These are phyloP conservation scores for Magallana nippona DNA, from an alignment of 2,888 invertebrate genomes.

Conservation along the genomic window DNA sequence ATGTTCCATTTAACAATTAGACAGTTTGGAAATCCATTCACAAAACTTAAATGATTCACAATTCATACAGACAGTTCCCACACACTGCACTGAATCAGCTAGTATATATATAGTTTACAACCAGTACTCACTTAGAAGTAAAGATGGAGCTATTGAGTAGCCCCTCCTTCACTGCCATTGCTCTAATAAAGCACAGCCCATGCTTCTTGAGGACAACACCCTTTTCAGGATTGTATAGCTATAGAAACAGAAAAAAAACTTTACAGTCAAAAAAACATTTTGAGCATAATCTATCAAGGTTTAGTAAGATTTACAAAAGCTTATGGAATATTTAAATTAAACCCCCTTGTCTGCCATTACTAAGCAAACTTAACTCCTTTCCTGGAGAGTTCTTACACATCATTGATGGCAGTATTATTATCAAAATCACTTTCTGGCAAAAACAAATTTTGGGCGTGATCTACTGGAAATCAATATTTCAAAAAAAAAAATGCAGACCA, in stretches of 20 bases:
- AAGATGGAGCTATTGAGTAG: constrained; percentile 75
- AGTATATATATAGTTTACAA: background rate
- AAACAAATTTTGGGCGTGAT: background rate
- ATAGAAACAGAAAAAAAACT: constrained; percentile 48
- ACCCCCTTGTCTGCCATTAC: constrained; percentile 8
- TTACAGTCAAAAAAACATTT: background rate
- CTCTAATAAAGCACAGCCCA: constrained; percentile 78
- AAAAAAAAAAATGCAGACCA: background rate
- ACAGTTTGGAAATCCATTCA: too few relatives aligned
- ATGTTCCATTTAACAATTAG: too few relatives aligned
- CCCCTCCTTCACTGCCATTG: constrained; percentile 75
- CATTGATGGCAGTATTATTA: background rate
- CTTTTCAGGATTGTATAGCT: constrained; percentile 76
- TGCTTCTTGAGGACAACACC: constrained; percentile 73
- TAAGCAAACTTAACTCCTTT: background rate
- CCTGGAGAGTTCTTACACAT: constrained; percentile 10
- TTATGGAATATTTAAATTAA: background rate
- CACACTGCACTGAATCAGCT: too few relatives aligned
- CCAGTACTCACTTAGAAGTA: constrained; percentile 76
- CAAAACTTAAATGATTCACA: too few relatives aligned
- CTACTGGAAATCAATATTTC: background rate
- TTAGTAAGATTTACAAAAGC: background rate
- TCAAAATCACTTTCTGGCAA: background rate
- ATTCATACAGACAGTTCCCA: too few relatives aligned
- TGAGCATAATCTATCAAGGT: background rate